Conservation (phyloP, 2,888 invertebrate genomes). For the Leucoma salicis region DNA sequence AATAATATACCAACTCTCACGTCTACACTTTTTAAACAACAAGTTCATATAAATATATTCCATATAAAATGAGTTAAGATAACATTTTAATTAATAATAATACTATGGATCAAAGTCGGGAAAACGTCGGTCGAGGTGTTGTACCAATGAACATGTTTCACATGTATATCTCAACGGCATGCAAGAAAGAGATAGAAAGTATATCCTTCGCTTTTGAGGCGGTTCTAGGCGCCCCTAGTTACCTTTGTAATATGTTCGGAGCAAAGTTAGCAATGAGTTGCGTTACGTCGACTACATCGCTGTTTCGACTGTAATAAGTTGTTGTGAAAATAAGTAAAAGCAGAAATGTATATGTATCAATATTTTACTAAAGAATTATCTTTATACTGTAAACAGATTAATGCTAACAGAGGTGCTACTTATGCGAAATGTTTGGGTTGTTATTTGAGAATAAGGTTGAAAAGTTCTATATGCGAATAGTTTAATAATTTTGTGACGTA, state of each 20-base stretch:
- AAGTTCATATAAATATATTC: conserved; percentile 17
- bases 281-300: conserved; percentile 19
- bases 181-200: conserved; percentile 62
- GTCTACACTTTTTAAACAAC: conserved; percentile 46
- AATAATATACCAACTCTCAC: conserved; percentile 51
- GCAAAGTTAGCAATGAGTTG: conserved; percentile 17
- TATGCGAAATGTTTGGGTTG: too few relatives aligned
- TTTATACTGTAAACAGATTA: neutral
- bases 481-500: too few relatives aligned
- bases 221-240: conserved; percentile 48
- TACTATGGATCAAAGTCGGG: conserved; percentile 32
- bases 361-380: neutral
- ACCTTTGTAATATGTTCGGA: conserved; percentile 30
- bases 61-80: neutral
- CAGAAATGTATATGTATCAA: conserved; percentile 22
- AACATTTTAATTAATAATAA: conserved; percentile 25
- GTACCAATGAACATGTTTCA: conserved; percentile 38
- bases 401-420: neutral
- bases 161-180: conserved; percentile 39
- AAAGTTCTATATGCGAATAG: too few relatives aligned
- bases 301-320: conserved; percentile 2
- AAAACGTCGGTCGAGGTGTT: conserved; percentile 44
- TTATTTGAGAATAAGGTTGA: too few relatives aligned
- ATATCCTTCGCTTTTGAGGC: conserved; percentile 55
- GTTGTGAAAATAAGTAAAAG: conserved; percentile 5